Evolutionary conservation across 1,140 invertebrate genomes (phyloP).

Genomic region (Scylla paramamosain): DNA sequence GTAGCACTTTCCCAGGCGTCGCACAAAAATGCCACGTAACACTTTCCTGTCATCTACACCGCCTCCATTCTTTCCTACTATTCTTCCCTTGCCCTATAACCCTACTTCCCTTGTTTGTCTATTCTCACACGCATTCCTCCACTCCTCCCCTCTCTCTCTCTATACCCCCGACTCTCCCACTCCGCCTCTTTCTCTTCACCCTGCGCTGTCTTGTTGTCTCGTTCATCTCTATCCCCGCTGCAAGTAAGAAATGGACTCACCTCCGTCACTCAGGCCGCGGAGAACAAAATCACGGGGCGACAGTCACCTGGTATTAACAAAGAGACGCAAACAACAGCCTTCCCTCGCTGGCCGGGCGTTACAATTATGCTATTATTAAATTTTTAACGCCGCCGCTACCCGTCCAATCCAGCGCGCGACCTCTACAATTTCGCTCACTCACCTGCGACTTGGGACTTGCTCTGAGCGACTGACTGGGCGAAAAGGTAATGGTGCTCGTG

Average conservation of each 20-base stretch:
- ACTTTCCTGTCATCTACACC: too few relatives aligned
- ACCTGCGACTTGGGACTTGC: background rate
- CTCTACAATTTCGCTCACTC: conserved; percentile 7
- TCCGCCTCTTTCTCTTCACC: background rate
- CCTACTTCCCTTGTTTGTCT: too few relatives aligned
- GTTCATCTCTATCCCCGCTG: background rate
- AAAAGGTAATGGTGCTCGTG: background rate
- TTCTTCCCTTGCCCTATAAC: too few relatives aligned
- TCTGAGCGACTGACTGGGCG: too few relatives aligned
- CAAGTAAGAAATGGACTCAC: background rate
- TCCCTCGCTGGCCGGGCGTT: conserved; percentile 17
- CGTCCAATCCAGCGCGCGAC: background rate
- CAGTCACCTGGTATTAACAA: conserved; percentile 12
- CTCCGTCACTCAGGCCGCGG: conserved; percentile 14
- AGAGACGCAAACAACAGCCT: conserved; percentile 4
- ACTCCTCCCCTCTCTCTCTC: background rate
- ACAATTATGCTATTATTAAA: conserved; percentile 57
- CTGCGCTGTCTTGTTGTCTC: background rate
- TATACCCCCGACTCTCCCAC: background rate
- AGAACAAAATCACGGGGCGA: conserved; percentile 31
- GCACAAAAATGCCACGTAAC: too few relatives aligned
- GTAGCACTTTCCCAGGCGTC: too few relatives aligned
- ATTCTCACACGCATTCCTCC: background rate
- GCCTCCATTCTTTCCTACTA: too few relatives aligned
- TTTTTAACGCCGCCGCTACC: background rate